Evolutionary conservation across 1,140 invertebrate genomes (phyloP).

Genomic region (Hetaerina americana): DNA sequence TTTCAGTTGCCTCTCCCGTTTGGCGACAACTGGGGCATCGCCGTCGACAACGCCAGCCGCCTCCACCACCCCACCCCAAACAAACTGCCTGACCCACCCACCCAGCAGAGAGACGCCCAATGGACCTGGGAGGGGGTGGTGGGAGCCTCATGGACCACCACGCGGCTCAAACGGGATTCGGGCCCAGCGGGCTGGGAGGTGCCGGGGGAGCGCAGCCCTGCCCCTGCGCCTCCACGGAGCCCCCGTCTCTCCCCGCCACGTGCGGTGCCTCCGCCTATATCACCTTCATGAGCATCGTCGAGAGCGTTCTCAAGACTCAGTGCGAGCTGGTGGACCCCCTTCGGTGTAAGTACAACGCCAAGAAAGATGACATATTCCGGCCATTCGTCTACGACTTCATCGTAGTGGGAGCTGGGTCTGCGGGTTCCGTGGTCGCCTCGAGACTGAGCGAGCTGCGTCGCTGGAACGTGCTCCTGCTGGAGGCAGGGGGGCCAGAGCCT

Average conservation of each 20-base stretch:
- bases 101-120: too few relatives aligned
- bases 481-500: conserved; percentile 15
- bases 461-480: conserved; percentile 12
- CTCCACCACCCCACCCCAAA: too few relatives aligned
- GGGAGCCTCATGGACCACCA: too few relatives aligned
- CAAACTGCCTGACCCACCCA: too few relatives aligned
- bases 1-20: too few relatives aligned
- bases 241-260: not conserved
- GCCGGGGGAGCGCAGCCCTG: not conserved
- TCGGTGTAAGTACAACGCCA: not conserved
- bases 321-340: not conserved
- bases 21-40: too few relatives aligned
- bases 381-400: not conserved
- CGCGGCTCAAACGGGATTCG: too few relatives aligned
- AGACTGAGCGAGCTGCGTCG: conserved; percentile 9
- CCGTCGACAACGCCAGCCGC: too few relatives aligned
- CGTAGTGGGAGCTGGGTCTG: conserved; percentile 13
- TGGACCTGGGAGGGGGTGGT: too few relatives aligned
- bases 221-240: not conserved
- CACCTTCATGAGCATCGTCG: not conserved
- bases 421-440: conserved; percentile 11
- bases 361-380: too few relatives aligned
- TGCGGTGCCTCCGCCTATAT: not conserved
- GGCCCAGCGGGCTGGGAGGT: too few relatives aligned
- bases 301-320: not conserved